These are phyloP conservation scores for Entomobrya multifasciata DNA, from an alignment of 2,888 invertebrate species.

Conservation along the genomic window DNA sequence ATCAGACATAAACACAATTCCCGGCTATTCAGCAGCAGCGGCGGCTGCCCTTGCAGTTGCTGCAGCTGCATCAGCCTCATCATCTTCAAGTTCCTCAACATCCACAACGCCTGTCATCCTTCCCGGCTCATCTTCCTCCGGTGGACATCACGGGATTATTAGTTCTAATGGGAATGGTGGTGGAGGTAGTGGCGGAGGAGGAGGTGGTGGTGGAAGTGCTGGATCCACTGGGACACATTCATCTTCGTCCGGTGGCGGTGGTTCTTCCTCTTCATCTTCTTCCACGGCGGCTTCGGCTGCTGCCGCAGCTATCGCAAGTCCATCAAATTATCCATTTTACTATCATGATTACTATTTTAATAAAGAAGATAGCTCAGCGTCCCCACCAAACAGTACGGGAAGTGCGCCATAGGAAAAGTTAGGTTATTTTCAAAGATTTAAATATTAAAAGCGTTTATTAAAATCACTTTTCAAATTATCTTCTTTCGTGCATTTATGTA, in stretches of 20 bases:
- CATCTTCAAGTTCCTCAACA: slow-evolving; percentile 62
- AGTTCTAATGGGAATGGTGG: slow-evolving; percentile 42
- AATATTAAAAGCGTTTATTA: neutral
- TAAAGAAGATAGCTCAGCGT: slow-evolving; percentile 79
- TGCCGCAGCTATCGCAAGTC: slow-evolving; percentile 68
- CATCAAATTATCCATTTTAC: slow-evolving; percentile 79
- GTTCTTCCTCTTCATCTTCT: slow-evolving; percentile 66
- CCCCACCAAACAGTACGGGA: slow-evolving; percentile 78
- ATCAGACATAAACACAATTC: slow-evolving; percentile 92
- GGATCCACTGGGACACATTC: slow-evolving; percentile 62
- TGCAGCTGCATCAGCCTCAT: slow-evolving; percentile 73
- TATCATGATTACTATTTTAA: slow-evolving; percentile 80
- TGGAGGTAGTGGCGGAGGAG: slow-evolving; percentile 44
- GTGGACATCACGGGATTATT: slow-evolving; percentile 44
- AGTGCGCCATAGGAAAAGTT: slow-evolving; percentile 77
- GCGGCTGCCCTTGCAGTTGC: slow-evolving; percentile 78
- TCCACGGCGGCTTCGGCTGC: slow-evolving; percentile 56
- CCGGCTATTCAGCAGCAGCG: slow-evolving; percentile 78
- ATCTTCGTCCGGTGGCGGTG: slow-evolving; percentile 64
- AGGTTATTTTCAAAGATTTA: neutral
- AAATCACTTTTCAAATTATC: neutral
- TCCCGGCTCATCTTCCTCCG: slow-evolving; percentile 59
- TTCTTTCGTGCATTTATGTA: neutral
- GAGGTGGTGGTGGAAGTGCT: slow-evolving; percentile 51
- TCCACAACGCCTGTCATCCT: slow-evolving; percentile 65